Evolutionary conservation across 2,113 vertebrate species (phyloP), one percentile per base, ranked within the genome.

Genomic region (Ifrita kowaldi): DNA sequence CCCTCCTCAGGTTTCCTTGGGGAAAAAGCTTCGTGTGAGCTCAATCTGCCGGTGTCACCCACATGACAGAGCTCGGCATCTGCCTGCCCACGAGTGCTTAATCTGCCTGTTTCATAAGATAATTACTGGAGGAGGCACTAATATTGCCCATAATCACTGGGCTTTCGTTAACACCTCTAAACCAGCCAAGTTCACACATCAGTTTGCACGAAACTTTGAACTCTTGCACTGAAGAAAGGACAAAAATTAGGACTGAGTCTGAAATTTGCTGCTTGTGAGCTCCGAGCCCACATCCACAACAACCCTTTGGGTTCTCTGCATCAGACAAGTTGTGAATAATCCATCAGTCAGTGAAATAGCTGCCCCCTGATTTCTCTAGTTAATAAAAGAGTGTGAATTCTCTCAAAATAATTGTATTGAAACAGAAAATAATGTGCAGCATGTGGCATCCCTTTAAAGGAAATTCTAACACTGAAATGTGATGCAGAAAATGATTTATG

Each of bases 41-140:
- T 79, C 86, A 83, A 62, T 83, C 93, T 94, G 95, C 73, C 75
- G 81, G 1, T 24, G 90, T 70, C 93, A 94, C 90, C 86, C 96
- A 95, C 95, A 69, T 27, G 32, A 9, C 46, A 65, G 90, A 39
- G 71, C 91, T 89, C 76, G 56, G 80, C 95, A 95, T 87, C 96
- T 95, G 95, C 56, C 69, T 63, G 76, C 44, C 87, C 95, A 77
- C 69, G 93, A 94, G 56, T n/a, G 62, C 83, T 46, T 92, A 76
- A 97, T 95, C 95, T 90, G 94, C 79, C 90, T 82, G 33, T 71
- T 86, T 83, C 83, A 60, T 60, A 33, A 95, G 91, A 91, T 88
- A 97, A 97, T 96, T 96, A 91, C 88, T 70, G 87, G 65, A 76
- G 67, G 67, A 76, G 63, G 26, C 71, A 84, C 57, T 71, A 50